phyloP scores from a whole-genome alignment of 2,888 invertebrate genomes.

The Drosophila anceps region DNA sequence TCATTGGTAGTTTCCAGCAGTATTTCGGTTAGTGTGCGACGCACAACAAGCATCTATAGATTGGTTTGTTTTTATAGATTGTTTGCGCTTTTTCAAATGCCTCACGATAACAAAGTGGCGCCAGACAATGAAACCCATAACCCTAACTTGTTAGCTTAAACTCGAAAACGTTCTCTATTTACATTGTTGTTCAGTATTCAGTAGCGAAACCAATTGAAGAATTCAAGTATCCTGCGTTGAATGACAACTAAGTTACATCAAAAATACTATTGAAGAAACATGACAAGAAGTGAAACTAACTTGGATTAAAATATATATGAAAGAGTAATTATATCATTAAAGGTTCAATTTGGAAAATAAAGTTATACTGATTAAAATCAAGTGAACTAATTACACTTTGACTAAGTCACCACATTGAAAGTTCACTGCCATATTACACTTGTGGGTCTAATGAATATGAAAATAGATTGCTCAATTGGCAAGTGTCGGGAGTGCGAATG shows the following conservation, averaged over 20 bases:
- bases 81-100: conserved; percentile 42
- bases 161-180: not conserved
- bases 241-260: no score
- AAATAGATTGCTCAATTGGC: not conserved
- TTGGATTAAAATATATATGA: no score
- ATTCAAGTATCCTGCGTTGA: not conserved
- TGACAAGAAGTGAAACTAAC: no score
- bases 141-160: not conserved
- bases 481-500: not conserved
- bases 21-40: conserved; percentile 96
- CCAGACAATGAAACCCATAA: conserved; percentile 62
- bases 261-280: no score
- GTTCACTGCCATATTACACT: not conserved
- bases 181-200: not conserved
- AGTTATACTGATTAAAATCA: not conserved
- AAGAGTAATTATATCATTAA: not conserved
- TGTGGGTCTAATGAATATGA: no score
- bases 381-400: not conserved
- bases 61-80: conserved; percentile 62
- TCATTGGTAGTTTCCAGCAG: conserved; percentile 96
- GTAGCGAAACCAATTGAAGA: not conserved
- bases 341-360: not conserved
- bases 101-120: conserved; percentile 41
- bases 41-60: conserved; percentile 93
- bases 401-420: not conserved